These are phyloP conservation scores for Cardiocondyla obscurior DNA, from an alignment of 1,140 invertebrate genomes.

Conservation along the genomic window DNA sequence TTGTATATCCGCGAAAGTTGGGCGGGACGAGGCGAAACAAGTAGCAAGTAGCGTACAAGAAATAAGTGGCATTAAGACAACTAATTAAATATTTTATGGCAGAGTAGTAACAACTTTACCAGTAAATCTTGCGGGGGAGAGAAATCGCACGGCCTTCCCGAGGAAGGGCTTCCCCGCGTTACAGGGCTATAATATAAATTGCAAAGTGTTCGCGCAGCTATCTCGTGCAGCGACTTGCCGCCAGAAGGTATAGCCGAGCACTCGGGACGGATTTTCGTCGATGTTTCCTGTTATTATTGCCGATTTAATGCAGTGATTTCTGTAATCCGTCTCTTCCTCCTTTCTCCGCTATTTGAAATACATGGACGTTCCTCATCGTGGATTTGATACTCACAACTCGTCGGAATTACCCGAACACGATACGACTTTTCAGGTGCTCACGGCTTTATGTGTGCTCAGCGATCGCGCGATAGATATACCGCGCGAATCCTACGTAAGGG, in stretches of 20 bases:
- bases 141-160: conserved; percentile 37
- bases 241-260: conserved; percentile 30
- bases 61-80: conserved; percentile 67
- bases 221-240: not conserved
- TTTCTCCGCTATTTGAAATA: not conserved
- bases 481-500: not conserved
- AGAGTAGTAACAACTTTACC: conserved; percentile 58
- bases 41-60: conserved; percentile 25
- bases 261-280: not conserved
- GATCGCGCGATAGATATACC: not conserved
- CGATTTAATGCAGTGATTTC: conserved; percentile 17
- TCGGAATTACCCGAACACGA: not conserved
- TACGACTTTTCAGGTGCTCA: not conserved
- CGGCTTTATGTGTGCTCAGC: not conserved
- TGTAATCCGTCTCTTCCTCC: not conserved
- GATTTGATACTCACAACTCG: conserved; percentile 6
- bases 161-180: conserved; percentile 53
- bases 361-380: not conserved
- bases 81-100: conserved; percentile 74
- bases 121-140: conserved; percentile 66
- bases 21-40: conserved; percentile 43
- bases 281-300: not conserved
- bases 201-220: conserved; percentile 59
- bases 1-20: conserved; percentile 52
- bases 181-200: conserved; percentile 68